Conservation (phyloP, 2,113 vertebrate genomes). For the Cyprinus carpio region DNA sequence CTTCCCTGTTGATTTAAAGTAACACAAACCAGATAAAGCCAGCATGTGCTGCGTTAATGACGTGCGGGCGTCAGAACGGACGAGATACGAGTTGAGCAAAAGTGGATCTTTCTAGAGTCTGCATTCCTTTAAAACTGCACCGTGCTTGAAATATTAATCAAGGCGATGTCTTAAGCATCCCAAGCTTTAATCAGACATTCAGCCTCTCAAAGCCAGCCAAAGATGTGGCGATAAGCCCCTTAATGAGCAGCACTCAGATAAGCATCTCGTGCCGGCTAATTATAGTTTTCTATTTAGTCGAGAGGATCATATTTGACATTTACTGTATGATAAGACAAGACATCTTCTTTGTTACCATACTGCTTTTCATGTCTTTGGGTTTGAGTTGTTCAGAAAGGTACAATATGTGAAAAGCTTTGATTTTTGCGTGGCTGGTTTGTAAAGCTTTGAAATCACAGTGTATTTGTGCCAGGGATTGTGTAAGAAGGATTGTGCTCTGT, state of each 20-base stretch:
- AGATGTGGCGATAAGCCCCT: conserved; percentile 52
- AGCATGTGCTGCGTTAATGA: conserved; percentile 52
- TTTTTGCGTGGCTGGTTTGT: neutral
- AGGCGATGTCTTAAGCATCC: conserved; percentile 54
- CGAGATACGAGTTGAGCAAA: conserved; percentile 44
- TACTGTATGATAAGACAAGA: conserved; percentile 22
- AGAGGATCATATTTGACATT: conserved; percentile 41
- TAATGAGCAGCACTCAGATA: conserved; percentile 53
- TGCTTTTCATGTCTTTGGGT: conserved; percentile 27
- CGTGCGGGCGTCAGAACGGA: conserved; percentile 36
- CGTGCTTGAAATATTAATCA: conserved; percentile 60
- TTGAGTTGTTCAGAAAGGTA: conserved; percentile 9
- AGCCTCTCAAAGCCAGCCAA: conserved; percentile 50
- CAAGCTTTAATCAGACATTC: conserved; percentile 60
- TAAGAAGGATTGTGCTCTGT: neutral
- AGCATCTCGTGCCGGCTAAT: conserved; percentile 55
- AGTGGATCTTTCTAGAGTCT: conserved; percentile 47
- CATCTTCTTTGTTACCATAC: neutral
- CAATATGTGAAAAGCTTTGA: conserved; percentile 23
- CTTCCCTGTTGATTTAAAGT: conserved; percentile 60
- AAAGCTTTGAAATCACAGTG: conserved; percentile 15
- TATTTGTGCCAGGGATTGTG: neutral
- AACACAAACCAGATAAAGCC: conserved; percentile 61
- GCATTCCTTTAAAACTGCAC: conserved; percentile 52
- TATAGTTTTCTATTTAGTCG: conserved; percentile 47